These are phyloP conservation scores for Acrobasis consociella DNA, from an alignment of 2,888 invertebrate genomes.

Conservation along the genomic window DNA sequence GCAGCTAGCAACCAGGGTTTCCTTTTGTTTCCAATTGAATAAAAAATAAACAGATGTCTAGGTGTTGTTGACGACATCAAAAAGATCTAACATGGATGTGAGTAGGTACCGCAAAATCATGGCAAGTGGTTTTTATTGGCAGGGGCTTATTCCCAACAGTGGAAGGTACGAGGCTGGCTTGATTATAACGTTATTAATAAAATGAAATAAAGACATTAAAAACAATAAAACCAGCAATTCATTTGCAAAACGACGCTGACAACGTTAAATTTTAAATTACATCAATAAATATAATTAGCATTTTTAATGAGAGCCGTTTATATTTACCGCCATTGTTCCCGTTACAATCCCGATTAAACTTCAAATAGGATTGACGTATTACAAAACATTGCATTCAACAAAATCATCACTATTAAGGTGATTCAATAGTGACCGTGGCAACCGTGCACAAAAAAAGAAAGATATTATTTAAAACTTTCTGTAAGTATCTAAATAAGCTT, in stretches of 20 bases:
- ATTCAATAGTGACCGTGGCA: not conserved
- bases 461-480: too few species aligned
- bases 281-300: slow-evolving; percentile 3
- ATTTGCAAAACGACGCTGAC: not conserved
- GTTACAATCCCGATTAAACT: not conserved
- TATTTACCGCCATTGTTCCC: not conserved
- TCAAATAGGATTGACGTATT: slow-evolving; percentile 7
- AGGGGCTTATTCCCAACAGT: not conserved
- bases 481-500: too few species aligned
- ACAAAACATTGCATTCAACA: slow-evolving; percentile 9
- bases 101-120: too few species aligned
- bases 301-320: slow-evolving; percentile 2
- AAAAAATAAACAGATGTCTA: too few species aligned
- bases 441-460: not conserved
- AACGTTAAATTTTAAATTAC: slow-evolving; percentile 3
- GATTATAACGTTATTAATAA: not conserved
- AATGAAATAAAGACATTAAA: not conserved
- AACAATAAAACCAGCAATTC: not conserved
- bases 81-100: too few species aligned
- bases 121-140: too few species aligned
- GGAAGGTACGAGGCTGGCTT: not conserved
- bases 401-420: slow-evolving; percentile 4
- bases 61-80: too few species aligned
- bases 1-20: too few species aligned
- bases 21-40: too few species aligned